phyloP scores from a whole-genome alignment of 1,140 invertebrate genomes.

The Teleopsis dalmanni region DNA sequence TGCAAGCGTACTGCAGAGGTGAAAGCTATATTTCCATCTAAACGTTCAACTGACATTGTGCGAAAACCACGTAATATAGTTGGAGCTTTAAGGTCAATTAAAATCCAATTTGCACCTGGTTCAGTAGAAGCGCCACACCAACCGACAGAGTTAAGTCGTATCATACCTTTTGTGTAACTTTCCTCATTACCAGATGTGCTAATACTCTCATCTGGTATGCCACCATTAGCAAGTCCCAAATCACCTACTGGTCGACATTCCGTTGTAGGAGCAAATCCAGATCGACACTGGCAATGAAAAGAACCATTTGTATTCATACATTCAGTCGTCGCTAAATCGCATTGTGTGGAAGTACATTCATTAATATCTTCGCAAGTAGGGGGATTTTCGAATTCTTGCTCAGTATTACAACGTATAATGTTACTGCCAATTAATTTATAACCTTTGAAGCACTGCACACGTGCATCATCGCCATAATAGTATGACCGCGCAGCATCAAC shows the following conservation, averaged over 20 bases:
- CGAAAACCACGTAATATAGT: slow-evolving; percentile 83
- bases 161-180: slow-evolving; percentile 73
- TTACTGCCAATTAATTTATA: slow-evolving; percentile 79
- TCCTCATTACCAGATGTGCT: slow-evolving; percentile 73
- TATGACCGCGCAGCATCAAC: slow-evolving; percentile 68
- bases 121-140: slow-evolving; percentile 85
- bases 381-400: slow-evolving; percentile 75
- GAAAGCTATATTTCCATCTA: slow-evolving; percentile 73
- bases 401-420: slow-evolving; percentile 78
- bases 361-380: slow-evolving; percentile 89
- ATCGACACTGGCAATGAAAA: slow-evolving; percentile 82
- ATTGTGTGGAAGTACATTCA: slow-evolving; percentile 82
- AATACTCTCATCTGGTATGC: slow-evolving; percentile 82
- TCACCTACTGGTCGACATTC: slow-evolving; percentile 85
- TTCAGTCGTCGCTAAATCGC: slow-evolving; percentile 82
- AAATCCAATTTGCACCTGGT: slow-evolving; percentile 79
- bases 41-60: slow-evolving; percentile 74
- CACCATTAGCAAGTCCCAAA: slow-evolving; percentile 79
- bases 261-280: slow-evolving; percentile 76
- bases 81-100: slow-evolving; percentile 82
- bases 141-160: slow-evolving; percentile 70
- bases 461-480: slow-evolving; percentile 82
- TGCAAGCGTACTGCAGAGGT: slow-evolving; percentile 78
- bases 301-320: slow-evolving; percentile 87
- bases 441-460: slow-evolving; percentile 87